These are phyloP conservation scores for Thumatha senex DNA, from an alignment of 2,888 invertebrate genomes.

Conservation along the genomic window DNA sequence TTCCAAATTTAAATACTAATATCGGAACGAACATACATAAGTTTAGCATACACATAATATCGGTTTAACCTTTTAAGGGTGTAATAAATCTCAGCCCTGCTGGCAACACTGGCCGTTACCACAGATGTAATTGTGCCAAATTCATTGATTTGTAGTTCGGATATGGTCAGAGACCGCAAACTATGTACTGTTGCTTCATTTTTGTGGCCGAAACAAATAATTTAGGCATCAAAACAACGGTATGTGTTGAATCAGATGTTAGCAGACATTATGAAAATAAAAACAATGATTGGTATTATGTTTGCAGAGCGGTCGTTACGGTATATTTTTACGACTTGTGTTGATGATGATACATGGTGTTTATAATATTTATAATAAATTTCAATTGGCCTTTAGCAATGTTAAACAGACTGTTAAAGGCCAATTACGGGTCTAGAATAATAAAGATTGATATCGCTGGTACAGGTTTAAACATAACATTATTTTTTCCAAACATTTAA, in stretches of 20 bases:
- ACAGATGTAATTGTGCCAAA: constrained; percentile 23
- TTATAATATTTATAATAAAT: too few species aligned
- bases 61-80: too few species aligned
- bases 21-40: not conserved
- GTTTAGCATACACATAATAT: not conserved
- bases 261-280: constrained; percentile 28
- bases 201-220: constrained; percentile 27
- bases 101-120: constrained; percentile 4
- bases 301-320: constrained; percentile 8
- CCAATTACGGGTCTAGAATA: too few species aligned
- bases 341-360: not conserved
- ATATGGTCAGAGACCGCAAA: constrained; percentile 40
- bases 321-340: constrained; percentile 10
- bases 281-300: constrained; percentile 23
- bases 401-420: not conserved
- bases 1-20: not conserved
- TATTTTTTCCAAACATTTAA: too few species aligned
- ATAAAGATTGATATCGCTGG: too few species aligned
- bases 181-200: constrained; percentile 28
- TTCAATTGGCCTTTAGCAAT: not conserved
- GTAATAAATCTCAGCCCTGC: not conserved
- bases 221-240: constrained; percentile 36
- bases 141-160: constrained; percentile 33
- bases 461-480: too few species aligned
- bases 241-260: constrained; percentile 32